A percentile compares a stretch with the other conserved stretches of the same genome.
Evolutionary conservation across 2,113 vertebrate species (phyloP).

Genomic region (Ivindomyrus marchei): DNA sequence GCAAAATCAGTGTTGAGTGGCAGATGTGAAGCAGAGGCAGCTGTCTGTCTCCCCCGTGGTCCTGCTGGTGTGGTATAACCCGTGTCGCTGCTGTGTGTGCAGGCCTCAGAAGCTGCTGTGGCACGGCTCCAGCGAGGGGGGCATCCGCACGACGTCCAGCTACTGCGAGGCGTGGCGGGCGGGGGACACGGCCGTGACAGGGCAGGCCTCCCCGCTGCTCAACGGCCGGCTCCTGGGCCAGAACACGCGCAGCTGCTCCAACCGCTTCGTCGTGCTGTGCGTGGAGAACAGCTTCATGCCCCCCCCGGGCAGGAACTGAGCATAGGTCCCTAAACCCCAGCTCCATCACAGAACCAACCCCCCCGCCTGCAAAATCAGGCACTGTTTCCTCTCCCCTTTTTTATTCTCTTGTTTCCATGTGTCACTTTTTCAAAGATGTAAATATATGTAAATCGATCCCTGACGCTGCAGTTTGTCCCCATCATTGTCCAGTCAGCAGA

Average conservation of each 20-base stretch:
- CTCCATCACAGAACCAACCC: not conserved
- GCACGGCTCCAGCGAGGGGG: constrained; percentile 76
- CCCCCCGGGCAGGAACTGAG: constrained; percentile 61
- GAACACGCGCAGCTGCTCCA: constrained; percentile 74
- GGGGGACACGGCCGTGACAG: constrained; percentile 62
- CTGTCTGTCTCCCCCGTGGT: not conserved
- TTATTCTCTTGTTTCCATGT: constrained; percentile 22
- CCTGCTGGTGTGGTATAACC: not conserved
- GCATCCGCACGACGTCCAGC: constrained; percentile 72
- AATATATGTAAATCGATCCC: constrained; percentile 53
- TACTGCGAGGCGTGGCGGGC: constrained; percentile 91
- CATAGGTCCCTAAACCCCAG: not conserved
- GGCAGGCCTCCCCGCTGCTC: constrained; percentile 73
- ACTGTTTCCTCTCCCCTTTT: too few relatives aligned
- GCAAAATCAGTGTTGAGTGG: not conserved
- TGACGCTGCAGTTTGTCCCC: not conserved
- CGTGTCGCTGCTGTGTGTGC: not conserved
- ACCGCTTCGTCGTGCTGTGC: constrained; percentile 80
- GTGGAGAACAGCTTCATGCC: constrained; percentile 86
- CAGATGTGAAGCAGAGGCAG: not conserved
- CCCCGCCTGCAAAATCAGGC: not conserved
- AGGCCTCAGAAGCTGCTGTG: constrained; percentile 89
- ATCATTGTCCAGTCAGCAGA: constrained; percentile 12
- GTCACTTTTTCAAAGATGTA: constrained; percentile 54
- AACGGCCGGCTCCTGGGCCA: constrained; percentile 79